Percentiles rank a stretch among this genome's conserved stretches.
Evolutionary conservation across 35 echinoderm and acorn worm genomes (phyloP).

Genomic region (Diadema setosum): DNA sequence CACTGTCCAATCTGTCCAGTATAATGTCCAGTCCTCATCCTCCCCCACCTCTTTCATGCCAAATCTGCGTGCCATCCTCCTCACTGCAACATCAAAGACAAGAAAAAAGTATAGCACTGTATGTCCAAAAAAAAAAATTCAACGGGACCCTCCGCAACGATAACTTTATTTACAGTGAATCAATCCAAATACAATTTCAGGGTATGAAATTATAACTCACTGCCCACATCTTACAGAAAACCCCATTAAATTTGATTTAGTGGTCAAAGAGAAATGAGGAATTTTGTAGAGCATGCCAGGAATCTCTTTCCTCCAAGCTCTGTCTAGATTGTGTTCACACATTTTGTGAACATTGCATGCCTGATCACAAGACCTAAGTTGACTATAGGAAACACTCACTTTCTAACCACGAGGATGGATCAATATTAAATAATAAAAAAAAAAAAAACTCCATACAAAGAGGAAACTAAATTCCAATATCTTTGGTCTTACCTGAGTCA

Average conservation of each 20-base stretch:
- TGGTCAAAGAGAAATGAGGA: no score
- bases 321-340: not conserved
- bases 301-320: no score
- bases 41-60: slow-evolving; percentile 97
- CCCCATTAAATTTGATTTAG: no score
- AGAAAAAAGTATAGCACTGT: not conserved
- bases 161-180: no score
- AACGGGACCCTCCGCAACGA: no score
- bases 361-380: not conserved
- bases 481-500: slow-evolving; percentile 63
- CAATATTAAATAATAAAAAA: no score
- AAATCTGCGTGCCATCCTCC: slow-evolving; percentile 90
- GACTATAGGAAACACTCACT: not conserved
- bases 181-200: no score
- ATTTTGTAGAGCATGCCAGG: no score
- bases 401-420: not conserved
- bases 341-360: not conserved
- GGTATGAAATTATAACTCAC: no score
- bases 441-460: no score
- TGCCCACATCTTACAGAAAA: no score
- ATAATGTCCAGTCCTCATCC: slow-evolving; percentile 98
- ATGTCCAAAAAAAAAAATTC: no score
- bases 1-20: slow-evolving; percentile 95
- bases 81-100: slow-evolving; percentile 26
- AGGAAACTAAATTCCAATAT: not conserved